phyloP scores from a whole-genome alignment of 1,140 invertebrate species.

The Pinna nobilis region DNA sequence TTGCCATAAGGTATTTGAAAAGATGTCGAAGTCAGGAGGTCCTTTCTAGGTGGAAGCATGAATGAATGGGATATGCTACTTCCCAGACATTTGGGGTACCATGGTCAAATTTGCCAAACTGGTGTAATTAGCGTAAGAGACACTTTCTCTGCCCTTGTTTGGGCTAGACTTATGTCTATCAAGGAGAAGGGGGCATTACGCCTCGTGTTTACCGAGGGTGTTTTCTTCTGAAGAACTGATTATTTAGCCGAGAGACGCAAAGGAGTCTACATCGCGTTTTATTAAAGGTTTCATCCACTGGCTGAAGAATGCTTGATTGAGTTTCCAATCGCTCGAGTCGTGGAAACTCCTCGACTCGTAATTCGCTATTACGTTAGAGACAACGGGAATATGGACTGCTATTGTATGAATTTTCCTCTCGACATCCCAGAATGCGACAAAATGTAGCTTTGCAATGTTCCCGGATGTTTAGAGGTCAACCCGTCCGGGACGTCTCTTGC shows the following conservation, averaged over 20 bases:
- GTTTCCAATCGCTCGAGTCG: too few species aligned
- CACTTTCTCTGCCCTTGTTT: constrained; percentile 35
- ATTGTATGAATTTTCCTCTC: too few species aligned
- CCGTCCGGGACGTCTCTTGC: too few species aligned
- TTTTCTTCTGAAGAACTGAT: constrained; percentile 25
- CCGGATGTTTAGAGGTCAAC: too few species aligned
- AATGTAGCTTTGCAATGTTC: too few species aligned
- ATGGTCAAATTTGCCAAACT: constrained; percentile 42
- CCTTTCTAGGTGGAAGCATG: constrained; percentile 1
- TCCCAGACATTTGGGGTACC: constrained; percentile 23
- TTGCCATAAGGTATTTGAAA: not conserved
- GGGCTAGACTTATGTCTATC: constrained; percentile 30
- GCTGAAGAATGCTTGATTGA: too few species aligned
- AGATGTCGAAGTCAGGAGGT: not conserved
- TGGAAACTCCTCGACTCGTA: too few species aligned
- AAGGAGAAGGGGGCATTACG: constrained; percentile 49
- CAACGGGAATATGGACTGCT: too few species aligned
- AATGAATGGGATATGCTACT: constrained; percentile 9
- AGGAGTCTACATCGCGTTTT: constrained; percentile 30
- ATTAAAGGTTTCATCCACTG: too few species aligned
- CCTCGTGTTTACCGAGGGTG: constrained; percentile 10
- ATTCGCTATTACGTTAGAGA: too few species aligned
- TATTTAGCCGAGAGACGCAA: constrained; percentile 35
- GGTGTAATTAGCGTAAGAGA: constrained; percentile 36
- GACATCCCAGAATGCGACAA: too few species aligned